Conservation (phyloP, 1,140 invertebrate genomes). For the Mycetomoellerius zeteki region DNA sequence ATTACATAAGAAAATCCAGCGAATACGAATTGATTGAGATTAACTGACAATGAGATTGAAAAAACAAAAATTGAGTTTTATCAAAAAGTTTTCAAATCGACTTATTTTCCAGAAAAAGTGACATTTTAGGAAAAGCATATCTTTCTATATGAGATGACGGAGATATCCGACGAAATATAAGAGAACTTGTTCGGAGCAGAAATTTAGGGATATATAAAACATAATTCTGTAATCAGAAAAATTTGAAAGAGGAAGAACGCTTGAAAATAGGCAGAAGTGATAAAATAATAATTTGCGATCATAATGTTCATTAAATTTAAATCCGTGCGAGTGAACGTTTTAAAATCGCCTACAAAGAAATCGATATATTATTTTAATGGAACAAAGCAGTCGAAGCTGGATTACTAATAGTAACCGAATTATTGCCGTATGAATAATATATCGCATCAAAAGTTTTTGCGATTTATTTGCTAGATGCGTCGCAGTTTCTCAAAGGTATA, state of each 20-base stretch:
- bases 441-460: not conserved
- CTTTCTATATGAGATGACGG: not conserved
- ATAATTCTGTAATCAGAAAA: not conserved
- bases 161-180: not conserved
- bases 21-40: not conserved
- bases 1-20: not conserved
- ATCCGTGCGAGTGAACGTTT: not conserved
- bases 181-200: not conserved
- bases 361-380: slow-evolving; percentile 18
- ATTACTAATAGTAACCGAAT: not conserved
- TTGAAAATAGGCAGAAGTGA: not conserved
- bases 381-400: not conserved
- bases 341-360: not conserved
- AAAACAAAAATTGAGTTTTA: not conserved
- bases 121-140: not conserved
- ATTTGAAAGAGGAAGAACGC: not conserved
- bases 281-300: not conserved
- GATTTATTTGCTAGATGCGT: not conserved
- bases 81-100: not conserved
- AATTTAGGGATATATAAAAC: not conserved
- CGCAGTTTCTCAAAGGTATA: slow-evolving; percentile 1
- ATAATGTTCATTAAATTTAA: not conserved
- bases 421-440: not conserved
- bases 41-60: slow-evolving; percentile 10
- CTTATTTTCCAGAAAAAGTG: not conserved